A percentile compares a stretch with the other conserved stretches of the same genome.
Evolutionary conservation across 2,113 vertebrate species (phyloP).

Genomic region (Neotragus pygmaeus): DNA sequence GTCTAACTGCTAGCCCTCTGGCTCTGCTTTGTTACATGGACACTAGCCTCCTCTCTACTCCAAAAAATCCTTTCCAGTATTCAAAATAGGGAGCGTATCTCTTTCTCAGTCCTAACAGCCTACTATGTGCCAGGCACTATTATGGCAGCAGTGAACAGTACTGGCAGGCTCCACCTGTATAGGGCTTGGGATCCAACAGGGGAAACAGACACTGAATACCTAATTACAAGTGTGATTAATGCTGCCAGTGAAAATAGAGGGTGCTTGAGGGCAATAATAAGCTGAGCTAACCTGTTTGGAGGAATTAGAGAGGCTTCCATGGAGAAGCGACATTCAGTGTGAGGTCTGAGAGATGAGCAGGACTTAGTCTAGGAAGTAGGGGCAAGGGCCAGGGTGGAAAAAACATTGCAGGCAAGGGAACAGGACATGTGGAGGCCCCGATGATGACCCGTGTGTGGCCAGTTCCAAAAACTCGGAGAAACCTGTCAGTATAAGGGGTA

Average conservation of each 20-base stretch:
- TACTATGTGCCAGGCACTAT: neutral
- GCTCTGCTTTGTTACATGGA: neutral
- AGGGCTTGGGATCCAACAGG: neutral
- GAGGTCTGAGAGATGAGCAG: neutral
- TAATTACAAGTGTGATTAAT: neutral
- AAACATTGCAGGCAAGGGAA: neutral
- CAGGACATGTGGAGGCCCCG: rapidly evolving
- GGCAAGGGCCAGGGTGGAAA: neutral
- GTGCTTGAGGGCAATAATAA: neutral
- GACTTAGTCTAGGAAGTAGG: neutral
- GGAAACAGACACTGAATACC: neutral
- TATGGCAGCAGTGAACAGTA: neutral
- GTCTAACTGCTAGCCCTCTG: neutral
- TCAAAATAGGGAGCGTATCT: neutral
- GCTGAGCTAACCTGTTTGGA: neutral
- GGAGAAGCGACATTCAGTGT: neutral
- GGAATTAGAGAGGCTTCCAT: neutral
- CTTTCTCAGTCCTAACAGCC: neutral
- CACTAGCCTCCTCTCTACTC: neutral
- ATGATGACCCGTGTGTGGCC: neutral
- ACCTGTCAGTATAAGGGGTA: neutral
- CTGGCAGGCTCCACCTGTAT: rapidly evolving
- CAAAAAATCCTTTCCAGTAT: neutral
- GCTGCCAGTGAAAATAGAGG: neutral
- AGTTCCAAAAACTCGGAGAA: neutral